These are phyloP conservation scores for Sclerurus mexicanus DNA, from an alignment of 2,113 vertebrate species.

Conservation along the genomic window DNA sequence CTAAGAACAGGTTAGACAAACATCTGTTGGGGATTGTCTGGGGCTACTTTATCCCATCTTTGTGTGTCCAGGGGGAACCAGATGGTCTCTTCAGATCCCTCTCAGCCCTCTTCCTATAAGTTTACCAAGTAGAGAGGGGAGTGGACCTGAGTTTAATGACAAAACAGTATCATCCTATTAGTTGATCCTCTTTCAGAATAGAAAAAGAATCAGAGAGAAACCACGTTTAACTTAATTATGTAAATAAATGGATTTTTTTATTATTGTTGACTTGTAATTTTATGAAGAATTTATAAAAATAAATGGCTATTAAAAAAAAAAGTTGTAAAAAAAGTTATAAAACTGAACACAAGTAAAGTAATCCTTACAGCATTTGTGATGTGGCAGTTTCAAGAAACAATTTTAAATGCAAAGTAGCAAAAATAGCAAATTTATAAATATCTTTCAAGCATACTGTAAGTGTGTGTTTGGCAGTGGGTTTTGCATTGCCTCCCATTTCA, in stretches of 20 bases:
- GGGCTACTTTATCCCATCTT: constrained; percentile 42
- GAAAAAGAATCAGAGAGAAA: neutral
- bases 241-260: neutral
- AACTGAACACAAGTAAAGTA: neutral
- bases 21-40: constrained; percentile 58
- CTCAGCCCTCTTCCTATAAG: neutral
- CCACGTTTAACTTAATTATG: neutral
- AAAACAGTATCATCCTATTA: neutral
- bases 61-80: neutral
- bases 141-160: neutral
- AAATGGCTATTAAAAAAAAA: neutral
- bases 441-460: neutral
- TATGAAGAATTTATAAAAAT: neutral
- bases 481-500: neutral
- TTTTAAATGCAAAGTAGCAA: neutral
- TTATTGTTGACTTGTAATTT: neutral
- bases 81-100: constrained; percentile 37
- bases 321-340: neutral
- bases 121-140: neutral
- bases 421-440: neutral
- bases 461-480: neutral
- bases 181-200: neutral
- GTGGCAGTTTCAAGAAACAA: neutral
- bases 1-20: constrained; percentile 57
- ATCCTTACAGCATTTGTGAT: neutral